A percentile compares a stretch with the other conserved stretches of the same genome.
Conservation (phyloP, 2,888 invertebrate species). For the Andrena camellia region DNA sequence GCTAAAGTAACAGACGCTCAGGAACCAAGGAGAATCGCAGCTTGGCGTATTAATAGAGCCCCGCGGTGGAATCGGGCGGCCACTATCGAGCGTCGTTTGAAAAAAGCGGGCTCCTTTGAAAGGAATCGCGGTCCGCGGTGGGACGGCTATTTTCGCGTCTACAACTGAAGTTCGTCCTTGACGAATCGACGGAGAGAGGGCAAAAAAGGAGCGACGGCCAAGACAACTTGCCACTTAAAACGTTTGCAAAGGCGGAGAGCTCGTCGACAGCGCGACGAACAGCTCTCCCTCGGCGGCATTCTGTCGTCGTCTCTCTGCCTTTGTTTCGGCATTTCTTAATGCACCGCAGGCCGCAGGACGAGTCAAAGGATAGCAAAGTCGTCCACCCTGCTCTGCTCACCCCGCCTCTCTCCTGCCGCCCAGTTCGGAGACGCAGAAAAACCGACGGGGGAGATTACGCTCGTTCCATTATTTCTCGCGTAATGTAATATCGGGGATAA, state of each 20-base stretch:
- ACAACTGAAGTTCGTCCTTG: slow-evolving; percentile 65
- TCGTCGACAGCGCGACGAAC: slow-evolving; percentile 67
- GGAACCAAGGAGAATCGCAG: neutral
- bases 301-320: slow-evolving; percentile 69
- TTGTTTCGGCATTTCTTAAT: slow-evolving; percentile 81
- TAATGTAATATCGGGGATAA: slow-evolving; percentile 68
- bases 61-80: slow-evolving; percentile 3
- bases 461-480: slow-evolving; percentile 66
- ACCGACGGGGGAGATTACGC: slow-evolving; percentile 55
- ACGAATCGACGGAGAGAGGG: slow-evolving; percentile 55
- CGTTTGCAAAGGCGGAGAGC: slow-evolving; percentile 69
- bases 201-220: slow-evolving; percentile 44
- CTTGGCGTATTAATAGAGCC: neutral
- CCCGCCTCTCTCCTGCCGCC: slow-evolving; percentile 1
- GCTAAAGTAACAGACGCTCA: too few relatives aligned
- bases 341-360: slow-evolving; percentile 67
- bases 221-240: slow-evolving; percentile 83
- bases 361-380: slow-evolving; percentile 65
- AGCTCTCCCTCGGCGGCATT: slow-evolving; percentile 70
- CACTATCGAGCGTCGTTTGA: slow-evolving; percentile 8
- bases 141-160: slow-evolving; percentile 54
- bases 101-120: slow-evolving; percentile 47
- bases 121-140: slow-evolving; percentile 42
- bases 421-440: slow-evolving; percentile 34
- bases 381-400: slow-evolving; percentile 24